Base-by-base conservation (phyloP, 1,140 invertebrate species). In the Drosophila virilis region DNA sequence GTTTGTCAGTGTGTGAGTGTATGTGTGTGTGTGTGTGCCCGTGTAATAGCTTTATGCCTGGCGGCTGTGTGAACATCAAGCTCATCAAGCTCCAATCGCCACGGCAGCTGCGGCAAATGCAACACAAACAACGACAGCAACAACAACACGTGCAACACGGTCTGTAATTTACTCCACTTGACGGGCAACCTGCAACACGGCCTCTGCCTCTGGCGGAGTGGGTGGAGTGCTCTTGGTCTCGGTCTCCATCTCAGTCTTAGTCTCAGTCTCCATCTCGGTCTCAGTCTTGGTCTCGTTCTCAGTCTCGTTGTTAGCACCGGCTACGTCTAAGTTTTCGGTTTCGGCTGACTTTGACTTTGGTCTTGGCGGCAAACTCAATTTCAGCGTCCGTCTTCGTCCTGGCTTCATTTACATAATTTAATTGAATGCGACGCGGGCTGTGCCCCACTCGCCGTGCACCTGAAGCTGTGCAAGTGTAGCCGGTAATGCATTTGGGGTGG, bases 11-110 rank as follows among this genome's bases (percentile, higher is more conserved):
- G n/a, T n/a, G n/a, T n/a, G n/a, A n/a, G n/a, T n/a, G n/a, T n/a
- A n/a, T n/a, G 38, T 46, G 33, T 45, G 68, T 42, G 48, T 62
- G 67, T 59, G 58, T 68, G 60, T 64, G 51, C 60, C 62, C 64
- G 69, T 77, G 81, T 91, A 90, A 91, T 91, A 91, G 82, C 81
- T 90, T 91, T 76, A 81, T 91, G 76, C 78, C 90, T 91, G 72
- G 77, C 80, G 90, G 90, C 80, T 91, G 83, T 91, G 90, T 91
- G 90, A 91, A 91, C 90, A 91, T 91, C 77, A 84, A 80, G 78
- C 78, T 80, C 84, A 90, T 89, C 82, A 88, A 72, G 59, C 74
- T 55, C 13, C 67, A 38, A 58, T 62, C 73, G 51, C 67, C 70
- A 22, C 66, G 46, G 73, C 73, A 75, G 57, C 70, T 42, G 59